These are phyloP conservation scores for Diachrysia chrysitis DNA, from an alignment of 2,888 invertebrate species.

Conservation along the genomic window DNA sequence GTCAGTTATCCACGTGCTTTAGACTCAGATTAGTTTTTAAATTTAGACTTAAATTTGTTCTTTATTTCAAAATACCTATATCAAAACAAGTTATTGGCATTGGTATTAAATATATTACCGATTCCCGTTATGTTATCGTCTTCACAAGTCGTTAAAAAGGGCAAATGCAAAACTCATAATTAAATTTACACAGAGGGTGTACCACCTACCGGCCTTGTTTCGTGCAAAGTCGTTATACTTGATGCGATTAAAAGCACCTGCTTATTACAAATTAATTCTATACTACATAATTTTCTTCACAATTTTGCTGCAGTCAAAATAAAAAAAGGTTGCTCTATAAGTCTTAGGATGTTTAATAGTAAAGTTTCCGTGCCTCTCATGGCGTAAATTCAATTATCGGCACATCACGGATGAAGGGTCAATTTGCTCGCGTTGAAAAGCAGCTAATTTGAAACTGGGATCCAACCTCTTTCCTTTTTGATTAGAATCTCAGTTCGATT, in stretches of 20 bases:
- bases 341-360: slow-evolving; percentile 34
- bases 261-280: slow-evolving; percentile 41
- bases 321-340: slow-evolving; percentile 45
- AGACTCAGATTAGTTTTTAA: neutral
- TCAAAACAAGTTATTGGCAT: neutral
- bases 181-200: slow-evolving; percentile 44
- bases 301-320: slow-evolving; percentile 26
- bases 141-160: slow-evolving; percentile 22
- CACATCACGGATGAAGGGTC: slow-evolving; percentile 41
- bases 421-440: slow-evolving; percentile 36
- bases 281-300: slow-evolving; percentile 21
- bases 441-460: slow-evolving; percentile 33
- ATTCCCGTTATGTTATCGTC: neutral
- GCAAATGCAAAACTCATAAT: slow-evolving; percentile 44
- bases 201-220: slow-evolving; percentile 17
- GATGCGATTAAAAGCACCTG: slow-evolving; percentile 52
- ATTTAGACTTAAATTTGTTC: too few relatives aligned
- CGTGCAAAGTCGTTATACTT: slow-evolving; percentile 37
- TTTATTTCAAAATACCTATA: too few relatives aligned
- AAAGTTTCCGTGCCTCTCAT: slow-evolving; percentile 24
- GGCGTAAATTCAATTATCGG: slow-evolving; percentile 45
- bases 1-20: too few relatives aligned
- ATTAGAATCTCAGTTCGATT: slow-evolving; percentile 20
- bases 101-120: neutral
- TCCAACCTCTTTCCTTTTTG: slow-evolving; percentile 18